Evolutionary conservation across 2,888 invertebrate genomes (phyloP).

Genomic region (Cheilosia pagana): DNA sequence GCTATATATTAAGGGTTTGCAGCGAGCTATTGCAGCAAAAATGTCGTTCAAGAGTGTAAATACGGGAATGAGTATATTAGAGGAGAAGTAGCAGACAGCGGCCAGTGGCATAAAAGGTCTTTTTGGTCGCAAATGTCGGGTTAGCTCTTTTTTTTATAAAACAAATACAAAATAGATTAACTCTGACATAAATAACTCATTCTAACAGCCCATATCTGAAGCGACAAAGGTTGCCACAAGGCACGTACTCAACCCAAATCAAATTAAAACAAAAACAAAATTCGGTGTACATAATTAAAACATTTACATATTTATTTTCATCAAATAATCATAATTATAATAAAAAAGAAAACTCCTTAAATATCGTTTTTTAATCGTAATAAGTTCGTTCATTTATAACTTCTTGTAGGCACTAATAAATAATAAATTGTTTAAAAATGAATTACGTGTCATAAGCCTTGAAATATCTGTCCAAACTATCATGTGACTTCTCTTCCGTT

Average conservation of each 20-base stretch:
- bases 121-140: too few relatives aligned
- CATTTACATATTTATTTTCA: constrained; percentile 70
- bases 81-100: too few relatives aligned
- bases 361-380: constrained; percentile 40
- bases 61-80: too few relatives aligned
- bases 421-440: constrained; percentile 41
- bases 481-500: not conserved
- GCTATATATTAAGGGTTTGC: too few relatives aligned
- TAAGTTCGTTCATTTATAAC: constrained; percentile 45
- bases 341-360: constrained; percentile 57
- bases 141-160: too few relatives aligned
- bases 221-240: too few relatives aligned
- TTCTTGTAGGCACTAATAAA: constrained; percentile 52
- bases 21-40: too few relatives aligned
- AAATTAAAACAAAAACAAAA: constrained; percentile 13
- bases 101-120: too few relatives aligned
- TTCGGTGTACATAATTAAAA: constrained; percentile 61
- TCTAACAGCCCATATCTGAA: not conserved
- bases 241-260: too few relatives aligned
- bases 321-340: constrained; percentile 37
- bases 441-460: constrained; percentile 6
- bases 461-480: constrained; percentile 9
- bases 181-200: not conserved
- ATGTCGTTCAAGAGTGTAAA: too few relatives aligned
- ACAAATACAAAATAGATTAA: too few relatives aligned